A percentile compares a stretch with the other conserved stretches of the same genome.
Evolutionary conservation across 2,888 invertebrate genomes (phyloP).

Genomic region (Dicycla oo): DNA sequence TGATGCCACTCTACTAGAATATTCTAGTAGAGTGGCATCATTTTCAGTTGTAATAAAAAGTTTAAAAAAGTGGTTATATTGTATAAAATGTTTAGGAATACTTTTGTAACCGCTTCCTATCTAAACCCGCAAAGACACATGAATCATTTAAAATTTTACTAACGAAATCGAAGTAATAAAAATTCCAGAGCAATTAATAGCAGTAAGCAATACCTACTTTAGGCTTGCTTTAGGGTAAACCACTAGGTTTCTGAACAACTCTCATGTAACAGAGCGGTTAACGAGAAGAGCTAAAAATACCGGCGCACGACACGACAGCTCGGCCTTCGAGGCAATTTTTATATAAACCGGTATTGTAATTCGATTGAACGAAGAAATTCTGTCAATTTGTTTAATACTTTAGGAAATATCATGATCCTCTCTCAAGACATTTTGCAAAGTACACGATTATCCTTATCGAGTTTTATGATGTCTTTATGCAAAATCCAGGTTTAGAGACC

Average conservation of each 20-base stretch:
- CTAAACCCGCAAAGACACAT: conserved; percentile 3
- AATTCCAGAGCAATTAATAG: not conserved
- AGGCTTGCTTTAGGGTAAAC: conserved; percentile 35
- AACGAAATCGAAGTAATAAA: conserved; percentile 14
- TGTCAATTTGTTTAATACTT: conserved; percentile 38
- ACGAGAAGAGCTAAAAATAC: conserved; percentile 72
- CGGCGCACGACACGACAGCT: conserved; percentile 65
- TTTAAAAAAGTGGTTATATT: too few species aligned
- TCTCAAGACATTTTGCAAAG: conserved; percentile 15
- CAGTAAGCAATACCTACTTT: conserved; percentile 27
- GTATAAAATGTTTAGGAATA: too few species aligned
- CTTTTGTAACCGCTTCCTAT: not conserved
- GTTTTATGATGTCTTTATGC: conserved; percentile 24
- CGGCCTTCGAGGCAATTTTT: conserved; percentile 73
- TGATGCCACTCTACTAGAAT: not conserved
- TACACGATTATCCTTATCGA: conserved; percentile 22
- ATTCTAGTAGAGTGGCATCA: not conserved
- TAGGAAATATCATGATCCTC: conserved; percentile 16
- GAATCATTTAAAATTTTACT: not conserved
- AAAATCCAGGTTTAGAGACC: conserved; percentile 25
- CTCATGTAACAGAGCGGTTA: conserved; percentile 63
- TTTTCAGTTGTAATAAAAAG: not conserved
- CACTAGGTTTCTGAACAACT: conserved; percentile 48
- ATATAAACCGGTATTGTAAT: conserved; percentile 61
- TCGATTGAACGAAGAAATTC: conserved; percentile 52